Evolutionary conservation across 2,113 vertebrate genomes (phyloP).

Genomic region (Poecilia latipinna): DNA sequence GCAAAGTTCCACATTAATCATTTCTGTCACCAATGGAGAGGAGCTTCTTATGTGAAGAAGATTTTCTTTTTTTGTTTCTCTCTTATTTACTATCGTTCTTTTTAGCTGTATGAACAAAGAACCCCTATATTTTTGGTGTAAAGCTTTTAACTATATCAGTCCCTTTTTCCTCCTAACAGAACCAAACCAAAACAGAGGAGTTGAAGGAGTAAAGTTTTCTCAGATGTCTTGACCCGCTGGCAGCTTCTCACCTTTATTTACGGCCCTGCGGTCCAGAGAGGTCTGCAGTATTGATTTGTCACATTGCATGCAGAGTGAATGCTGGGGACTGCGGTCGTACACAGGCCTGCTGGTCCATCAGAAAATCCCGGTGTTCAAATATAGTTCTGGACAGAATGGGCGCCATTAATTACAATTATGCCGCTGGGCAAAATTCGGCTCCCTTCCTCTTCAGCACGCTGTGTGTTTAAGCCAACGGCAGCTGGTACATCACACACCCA

Average conservation of each 20-base stretch:
- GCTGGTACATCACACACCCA: conserved; percentile 58
- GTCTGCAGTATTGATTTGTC: conserved; percentile 36
- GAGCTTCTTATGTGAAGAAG: neutral
- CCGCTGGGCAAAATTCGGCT: conserved; percentile 48
- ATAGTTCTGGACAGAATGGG: conserved; percentile 43
- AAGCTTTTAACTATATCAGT: neutral
- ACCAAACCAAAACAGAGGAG: neutral
- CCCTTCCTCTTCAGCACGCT: conserved; percentile 42
- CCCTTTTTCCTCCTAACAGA: neutral
- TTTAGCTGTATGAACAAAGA: neutral
- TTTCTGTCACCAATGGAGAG: neutral
- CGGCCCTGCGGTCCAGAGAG: neutral
- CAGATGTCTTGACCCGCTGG: neutral
- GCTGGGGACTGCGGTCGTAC: conserved; percentile 6
- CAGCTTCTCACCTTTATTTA: conserved; percentile 5
- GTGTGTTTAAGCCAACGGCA: conserved; percentile 52
- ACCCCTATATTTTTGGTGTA: neutral
- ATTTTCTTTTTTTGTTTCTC: neutral
- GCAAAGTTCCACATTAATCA: neutral
- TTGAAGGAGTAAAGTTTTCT: neutral
- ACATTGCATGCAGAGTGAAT: conserved; percentile 15
- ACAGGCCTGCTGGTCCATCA: conserved; percentile 40
- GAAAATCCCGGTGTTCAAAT: conserved; percentile 48
- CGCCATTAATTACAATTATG: conserved; percentile 59
- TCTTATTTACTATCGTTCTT: neutral